Percentiles rank a stretch among this genome's conserved stretches.
Conservation (phyloP, 2,888 invertebrate species). For the Rhingia rostrata region DNA sequence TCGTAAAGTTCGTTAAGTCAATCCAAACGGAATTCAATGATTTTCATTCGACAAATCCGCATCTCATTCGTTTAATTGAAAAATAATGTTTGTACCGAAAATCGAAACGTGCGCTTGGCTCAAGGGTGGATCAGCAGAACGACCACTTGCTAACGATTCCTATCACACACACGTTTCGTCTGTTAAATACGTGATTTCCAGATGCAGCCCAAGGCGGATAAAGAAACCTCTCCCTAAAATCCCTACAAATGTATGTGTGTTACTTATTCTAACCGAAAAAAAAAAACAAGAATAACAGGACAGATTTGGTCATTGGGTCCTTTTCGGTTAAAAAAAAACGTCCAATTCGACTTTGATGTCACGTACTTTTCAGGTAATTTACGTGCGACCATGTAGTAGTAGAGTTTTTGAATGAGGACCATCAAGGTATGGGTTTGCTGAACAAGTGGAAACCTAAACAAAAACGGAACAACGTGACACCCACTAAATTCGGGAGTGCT, state of each 20-base stretch:
- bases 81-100: constrained; percentile 70
- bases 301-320: constrained; percentile 61
- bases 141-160: constrained; percentile 60
- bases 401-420: constrained; percentile 42
- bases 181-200: constrained; percentile 71
- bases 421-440: constrained; percentile 7
- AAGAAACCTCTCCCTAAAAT: not conserved
- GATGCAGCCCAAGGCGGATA: constrained; percentile 31
- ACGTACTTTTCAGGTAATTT: constrained; percentile 83
- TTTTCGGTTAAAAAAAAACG: constrained; percentile 21
- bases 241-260: not conserved
- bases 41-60: constrained; percentile 62
- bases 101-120: constrained; percentile 52
- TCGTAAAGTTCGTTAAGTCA: constrained; percentile 14
- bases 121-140: constrained; percentile 49
- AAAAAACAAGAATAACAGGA: constrained; percentile 54
- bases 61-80: constrained; percentile 70
- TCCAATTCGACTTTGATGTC: constrained; percentile 74
- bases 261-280: constrained; percentile 9
- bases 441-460: constrained; percentile 49
- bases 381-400: constrained; percentile 77
- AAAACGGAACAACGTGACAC: constrained; percentile 47
- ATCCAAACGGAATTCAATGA: constrained; percentile 34
- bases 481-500: constrained; percentile 20
- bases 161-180: constrained; percentile 70